phyloP scores from a whole-genome alignment of 2,888 invertebrate genomes.

The Heliconius charithonia region DNA sequence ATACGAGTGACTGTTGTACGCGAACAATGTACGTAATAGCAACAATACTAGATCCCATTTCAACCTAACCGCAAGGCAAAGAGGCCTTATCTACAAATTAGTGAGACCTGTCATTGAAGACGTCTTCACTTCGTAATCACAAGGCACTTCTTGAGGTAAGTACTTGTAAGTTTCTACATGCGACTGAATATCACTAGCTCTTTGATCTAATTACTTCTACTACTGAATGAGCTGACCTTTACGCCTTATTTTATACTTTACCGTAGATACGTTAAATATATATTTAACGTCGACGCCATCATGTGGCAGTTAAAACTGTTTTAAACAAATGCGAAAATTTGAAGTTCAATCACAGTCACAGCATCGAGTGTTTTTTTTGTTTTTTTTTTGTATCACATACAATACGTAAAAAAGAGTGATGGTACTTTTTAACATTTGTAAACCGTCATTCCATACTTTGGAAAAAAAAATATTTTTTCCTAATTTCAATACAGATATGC shows the following conservation, averaged over 20 bases:
- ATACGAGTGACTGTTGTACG: conserved; percentile 30
- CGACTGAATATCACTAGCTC: conserved; percentile 28
- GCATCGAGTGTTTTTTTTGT: too few species aligned
- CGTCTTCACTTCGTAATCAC: conserved; percentile 45
- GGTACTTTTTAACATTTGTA: too few species aligned
- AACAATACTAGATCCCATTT: conserved; percentile 44
- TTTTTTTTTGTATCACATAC: too few species aligned
- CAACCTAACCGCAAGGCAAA: conserved; percentile 47
- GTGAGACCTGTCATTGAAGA: conserved; percentile 46
- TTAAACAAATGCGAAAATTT: too few species aligned
- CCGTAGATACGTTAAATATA: not conserved
- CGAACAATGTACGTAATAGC: conserved; percentile 39
- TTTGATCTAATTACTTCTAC: conserved; percentile 33
- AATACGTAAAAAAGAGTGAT: too few species aligned
- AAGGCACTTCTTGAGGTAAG: conserved; percentile 44
- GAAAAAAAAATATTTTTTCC: too few species aligned
- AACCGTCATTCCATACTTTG: too few species aligned
- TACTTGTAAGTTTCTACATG: conserved; percentile 36
- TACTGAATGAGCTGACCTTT: not conserved
- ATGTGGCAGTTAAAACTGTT: too few species aligned
- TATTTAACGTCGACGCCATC: not conserved
- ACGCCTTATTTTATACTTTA: not conserved
- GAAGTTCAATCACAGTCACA: too few species aligned
- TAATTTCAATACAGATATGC: too few species aligned
- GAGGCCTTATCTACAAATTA: conserved; percentile 50